These are phyloP conservation scores for Ianthella basta DNA, from an alignment of 37 sponge, comb jelly and placozoan species.

Conservation along the genomic window DNA sequence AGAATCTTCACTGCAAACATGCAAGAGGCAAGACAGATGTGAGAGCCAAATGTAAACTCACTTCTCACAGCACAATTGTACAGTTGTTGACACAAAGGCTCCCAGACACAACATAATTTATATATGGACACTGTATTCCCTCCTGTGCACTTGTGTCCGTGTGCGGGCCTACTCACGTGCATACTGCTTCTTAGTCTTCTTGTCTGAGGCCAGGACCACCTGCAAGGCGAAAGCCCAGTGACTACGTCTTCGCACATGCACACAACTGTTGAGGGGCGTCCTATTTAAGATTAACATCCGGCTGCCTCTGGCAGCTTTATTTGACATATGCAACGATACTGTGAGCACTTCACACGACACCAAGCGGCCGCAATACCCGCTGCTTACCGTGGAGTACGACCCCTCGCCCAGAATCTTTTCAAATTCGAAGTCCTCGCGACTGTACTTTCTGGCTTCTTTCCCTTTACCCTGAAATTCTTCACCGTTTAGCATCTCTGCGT, in stretches of 20 bases:
- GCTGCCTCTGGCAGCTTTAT: too few relatives aligned
- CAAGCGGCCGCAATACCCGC: neutral
- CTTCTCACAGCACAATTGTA: neutral
- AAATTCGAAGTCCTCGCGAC: constrained; percentile 82
- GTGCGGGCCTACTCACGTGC: constrained; percentile 68
- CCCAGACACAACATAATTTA: neutral
- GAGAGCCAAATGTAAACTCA: neutral
- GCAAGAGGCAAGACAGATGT: too few relatives aligned
- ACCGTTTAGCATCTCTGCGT: neutral
- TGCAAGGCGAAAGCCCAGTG: neutral
- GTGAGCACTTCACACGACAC: neutral
- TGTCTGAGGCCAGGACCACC: constrained; percentile 79
- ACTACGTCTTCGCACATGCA: neutral
- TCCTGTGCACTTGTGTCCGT: too few relatives aligned
- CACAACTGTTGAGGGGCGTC: neutral
- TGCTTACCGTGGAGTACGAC: constrained; percentile 88
- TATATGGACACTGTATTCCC: too few relatives aligned
- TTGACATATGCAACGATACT: neutral
- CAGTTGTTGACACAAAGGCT: neutral
- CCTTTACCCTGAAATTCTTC: neutral
- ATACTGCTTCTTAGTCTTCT: constrained; percentile 69
- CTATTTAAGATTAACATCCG: neutral
- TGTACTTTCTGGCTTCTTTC: constrained; percentile 32
- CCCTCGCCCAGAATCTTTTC: constrained; percentile 92
- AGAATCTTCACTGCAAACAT: constrained; percentile 89